phyloP scores from a whole-genome alignment of 2,113 vertebrate genomes.

The Vulpes lagopus region DNA sequence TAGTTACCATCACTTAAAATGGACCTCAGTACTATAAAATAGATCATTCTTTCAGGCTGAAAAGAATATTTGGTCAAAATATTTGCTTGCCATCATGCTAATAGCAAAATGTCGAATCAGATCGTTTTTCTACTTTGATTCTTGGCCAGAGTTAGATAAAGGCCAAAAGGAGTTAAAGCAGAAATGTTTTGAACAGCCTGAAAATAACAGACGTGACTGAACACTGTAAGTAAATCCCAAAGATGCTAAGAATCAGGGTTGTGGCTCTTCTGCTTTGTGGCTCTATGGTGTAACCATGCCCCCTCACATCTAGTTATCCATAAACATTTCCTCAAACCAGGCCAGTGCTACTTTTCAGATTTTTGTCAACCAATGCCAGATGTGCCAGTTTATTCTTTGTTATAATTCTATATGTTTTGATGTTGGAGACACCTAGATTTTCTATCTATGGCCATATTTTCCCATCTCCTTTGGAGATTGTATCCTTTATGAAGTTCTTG shows the following conservation, averaged over 20 bases:
- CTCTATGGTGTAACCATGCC: not conserved
- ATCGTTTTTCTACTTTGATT: not conserved
- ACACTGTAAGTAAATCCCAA: not conserved
- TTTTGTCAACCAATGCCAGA: not conserved
- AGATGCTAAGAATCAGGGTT: not conserved
- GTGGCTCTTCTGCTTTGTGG: not conserved
- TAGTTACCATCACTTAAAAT: not conserved
- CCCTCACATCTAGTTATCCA: not conserved
- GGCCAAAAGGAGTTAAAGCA: not conserved
- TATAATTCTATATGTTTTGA: not conserved
- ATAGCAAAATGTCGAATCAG: not conserved
- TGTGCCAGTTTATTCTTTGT: not conserved
- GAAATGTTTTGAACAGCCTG: not conserved
- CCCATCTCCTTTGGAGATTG: not conserved
- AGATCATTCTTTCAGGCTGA: not conserved
- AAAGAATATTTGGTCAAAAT: not conserved
- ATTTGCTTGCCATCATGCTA: not conserved
- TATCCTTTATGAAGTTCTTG: not conserved
- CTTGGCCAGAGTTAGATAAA: not conserved
- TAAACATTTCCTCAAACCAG: not conserved
- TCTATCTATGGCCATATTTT: not conserved
- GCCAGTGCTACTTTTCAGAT: not conserved
- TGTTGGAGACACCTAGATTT: slow-evolving; percentile 7
- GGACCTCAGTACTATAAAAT: not conserved
- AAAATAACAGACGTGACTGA: slow-evolving; percentile 4